A percentile compares a stretch with the other conserved stretches of the same genome.
Conservation (phyloP, 2,888 invertebrate species). For the Apantesis nais region DNA sequence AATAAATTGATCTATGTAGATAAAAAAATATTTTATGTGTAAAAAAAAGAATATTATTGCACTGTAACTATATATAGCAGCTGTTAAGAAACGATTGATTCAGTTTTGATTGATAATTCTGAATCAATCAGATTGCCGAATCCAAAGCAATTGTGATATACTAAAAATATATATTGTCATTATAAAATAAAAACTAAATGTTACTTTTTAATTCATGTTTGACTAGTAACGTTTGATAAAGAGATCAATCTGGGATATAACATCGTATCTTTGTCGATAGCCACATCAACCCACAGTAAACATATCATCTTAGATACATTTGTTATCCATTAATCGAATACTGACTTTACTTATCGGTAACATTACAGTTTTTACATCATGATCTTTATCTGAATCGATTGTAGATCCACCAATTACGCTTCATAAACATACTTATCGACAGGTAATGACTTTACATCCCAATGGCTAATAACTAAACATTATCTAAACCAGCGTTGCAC, state of each 20-base stretch:
- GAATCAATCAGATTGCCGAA: constrained; percentile 41
- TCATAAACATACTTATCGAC: constrained; percentile 30
- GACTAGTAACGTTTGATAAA: constrained; percentile 80
- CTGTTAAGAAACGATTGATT: constrained; percentile 28
- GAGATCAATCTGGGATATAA: constrained; percentile 68
- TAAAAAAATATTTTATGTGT: constrained; percentile 4
- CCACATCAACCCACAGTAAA: constrained; percentile 16
- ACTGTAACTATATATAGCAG: constrained; percentile 17
- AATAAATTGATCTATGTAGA: constrained; percentile 5
- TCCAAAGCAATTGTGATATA: constrained; percentile 49
- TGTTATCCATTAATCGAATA: constrained; percentile 24
- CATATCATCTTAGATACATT: constrained; percentile 13
- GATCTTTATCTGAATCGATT: constrained; percentile 24
- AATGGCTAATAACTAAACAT: constrained; percentile 49
- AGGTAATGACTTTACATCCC: constrained; percentile 28
- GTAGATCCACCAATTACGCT: constrained; percentile 14
- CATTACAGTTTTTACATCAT: constrained; percentile 28
- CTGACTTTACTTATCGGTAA: constrained; percentile 18
- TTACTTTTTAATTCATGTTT: constrained; percentile 69
- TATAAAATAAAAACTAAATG: constrained; percentile 59
- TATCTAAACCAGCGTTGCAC: constrained; percentile 43
- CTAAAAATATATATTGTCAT: constrained; percentile 58
- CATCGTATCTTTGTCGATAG: constrained; percentile 37
- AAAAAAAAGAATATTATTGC: constrained; percentile 32
- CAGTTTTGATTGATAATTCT: constrained; percentile 24